A percentile compares a stretch with the other conserved stretches of the same genome.
Conservation (phyloP, 2,888 invertebrate genomes). For the Dioctria linearis region DNA sequence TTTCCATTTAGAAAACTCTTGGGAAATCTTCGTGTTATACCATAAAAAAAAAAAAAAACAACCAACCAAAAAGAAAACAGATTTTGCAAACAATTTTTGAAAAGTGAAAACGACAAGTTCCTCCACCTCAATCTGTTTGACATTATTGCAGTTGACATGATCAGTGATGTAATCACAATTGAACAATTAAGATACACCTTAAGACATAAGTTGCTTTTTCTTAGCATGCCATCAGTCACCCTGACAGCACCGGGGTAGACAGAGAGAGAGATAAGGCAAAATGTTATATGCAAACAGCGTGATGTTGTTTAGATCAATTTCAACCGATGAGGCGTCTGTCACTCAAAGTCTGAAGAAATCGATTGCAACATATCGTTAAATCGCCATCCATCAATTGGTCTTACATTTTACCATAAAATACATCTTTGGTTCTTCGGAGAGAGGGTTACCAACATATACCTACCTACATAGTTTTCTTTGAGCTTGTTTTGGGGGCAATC, state of each 20-base stretch:
- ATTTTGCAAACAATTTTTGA: not conserved
- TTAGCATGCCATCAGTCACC: constrained; percentile 48
- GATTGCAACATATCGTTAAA: constrained; percentile 69
- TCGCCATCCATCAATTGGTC: constrained; percentile 69
- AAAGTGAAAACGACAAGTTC: constrained; percentile 3
- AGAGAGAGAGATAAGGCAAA: no score
- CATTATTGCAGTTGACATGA: constrained; percentile 57
- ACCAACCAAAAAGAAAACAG: no score
- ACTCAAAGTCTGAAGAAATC: constrained; percentile 62
- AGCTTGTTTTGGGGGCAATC: constrained; percentile 5
- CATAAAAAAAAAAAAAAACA: no score
- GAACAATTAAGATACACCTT: constrained; percentile 59
- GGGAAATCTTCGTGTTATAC: no score
- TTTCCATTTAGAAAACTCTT: no score
- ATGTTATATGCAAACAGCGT: constrained; percentile 62
- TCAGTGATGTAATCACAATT: constrained; percentile 56
- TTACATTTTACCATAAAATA: constrained; percentile 53
- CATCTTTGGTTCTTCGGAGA: not conserved
- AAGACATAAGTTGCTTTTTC: constrained; percentile 52
- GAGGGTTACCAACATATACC: no score
- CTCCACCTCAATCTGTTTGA: constrained; percentile 21
- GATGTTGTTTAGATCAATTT: constrained; percentile 60
- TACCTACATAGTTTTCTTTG: not conserved
- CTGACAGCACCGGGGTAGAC: constrained; percentile 60
- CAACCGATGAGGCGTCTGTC: constrained; percentile 59